phyloP scores from a whole-genome alignment of 1,140 invertebrate species.

The Charaxes varanes region DNA sequence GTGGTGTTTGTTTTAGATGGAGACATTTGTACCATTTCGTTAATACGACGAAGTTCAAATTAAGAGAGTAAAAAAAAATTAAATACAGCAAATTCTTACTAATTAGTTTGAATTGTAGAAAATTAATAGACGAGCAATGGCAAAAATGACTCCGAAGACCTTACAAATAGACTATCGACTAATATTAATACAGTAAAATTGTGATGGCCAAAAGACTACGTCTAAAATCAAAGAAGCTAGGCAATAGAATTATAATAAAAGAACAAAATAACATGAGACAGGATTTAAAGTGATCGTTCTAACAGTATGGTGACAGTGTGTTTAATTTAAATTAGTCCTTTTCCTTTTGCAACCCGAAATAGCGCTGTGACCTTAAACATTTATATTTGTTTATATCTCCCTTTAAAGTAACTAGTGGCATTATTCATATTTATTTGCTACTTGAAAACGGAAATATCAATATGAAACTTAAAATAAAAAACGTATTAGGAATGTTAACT shows the following conservation, averaged over 20 bases:
- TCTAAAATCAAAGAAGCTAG: constrained; percentile 18
- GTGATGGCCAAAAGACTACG: constrained; percentile 13
- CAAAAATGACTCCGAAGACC: constrained; percentile 28
- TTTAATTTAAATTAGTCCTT: constrained; percentile 16
- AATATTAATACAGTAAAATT: constrained; percentile 19
- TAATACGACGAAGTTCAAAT: background rate
- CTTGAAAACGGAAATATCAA: too few relatives aligned
- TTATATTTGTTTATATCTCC: constrained; percentile 21
- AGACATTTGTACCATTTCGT: constrained; percentile 29
- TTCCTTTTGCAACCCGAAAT: constrained; percentile 24
- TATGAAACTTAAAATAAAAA: background rate
- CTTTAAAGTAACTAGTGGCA: constrained; percentile 4
- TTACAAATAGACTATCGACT: constrained; percentile 10
- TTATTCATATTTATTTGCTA: too few relatives aligned
- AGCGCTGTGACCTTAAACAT: constrained; percentile 23
- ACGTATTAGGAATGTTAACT: background rate
- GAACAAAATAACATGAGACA: constrained; percentile 10
- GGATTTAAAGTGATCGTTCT: constrained; percentile 13
- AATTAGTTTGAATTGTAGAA: too few relatives aligned
- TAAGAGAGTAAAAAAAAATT: too few relatives aligned
- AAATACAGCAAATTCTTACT: too few relatives aligned
- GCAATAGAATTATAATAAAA: constrained; percentile 18
- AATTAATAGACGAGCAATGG: constrained; percentile 10
- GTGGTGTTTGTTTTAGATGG: constrained; percentile 10
- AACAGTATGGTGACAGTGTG: constrained; percentile 18